Evolutionary conservation across 2,888 invertebrate species (phyloP).

Genomic region (Oegoconia quadripuncta): DNA sequence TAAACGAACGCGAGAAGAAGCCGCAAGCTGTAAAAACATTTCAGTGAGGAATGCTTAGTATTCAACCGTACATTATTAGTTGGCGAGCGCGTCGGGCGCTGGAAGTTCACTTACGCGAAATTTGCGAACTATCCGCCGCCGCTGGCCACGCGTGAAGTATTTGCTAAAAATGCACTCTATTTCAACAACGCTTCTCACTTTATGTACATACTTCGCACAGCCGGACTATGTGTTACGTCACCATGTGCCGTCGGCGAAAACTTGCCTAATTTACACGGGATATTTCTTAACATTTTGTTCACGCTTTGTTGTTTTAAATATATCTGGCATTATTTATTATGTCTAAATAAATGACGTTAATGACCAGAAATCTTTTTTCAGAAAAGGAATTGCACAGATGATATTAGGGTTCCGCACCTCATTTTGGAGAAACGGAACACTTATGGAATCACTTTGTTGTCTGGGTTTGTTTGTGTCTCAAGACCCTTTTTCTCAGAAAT

Average conservation of each 20-base stretch:
- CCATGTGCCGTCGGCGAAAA: background rate
- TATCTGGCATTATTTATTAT: no score
- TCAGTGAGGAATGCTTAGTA: constrained; percentile 37
- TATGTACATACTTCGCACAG: constrained; percentile 2
- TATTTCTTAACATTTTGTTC: no score
- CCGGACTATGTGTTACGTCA: background rate
- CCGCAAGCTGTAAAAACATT: constrained; percentile 25
- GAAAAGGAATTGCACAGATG: no score
- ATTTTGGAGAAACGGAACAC: no score
- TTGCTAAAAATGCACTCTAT: constrained; percentile 42
- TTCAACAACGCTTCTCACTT: constrained; percentile 12
- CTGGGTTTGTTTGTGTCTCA: no score
- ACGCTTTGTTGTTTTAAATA: no score
- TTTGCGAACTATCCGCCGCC: constrained; percentile 44
- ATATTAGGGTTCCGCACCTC: no score
- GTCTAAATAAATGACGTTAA: no score
- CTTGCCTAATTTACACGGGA: background rate
- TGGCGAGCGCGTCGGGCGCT: constrained; percentile 25
- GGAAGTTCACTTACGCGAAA: constrained; percentile 38
- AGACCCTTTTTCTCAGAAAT: no score
- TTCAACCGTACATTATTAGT: constrained; percentile 37
- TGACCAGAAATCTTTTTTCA: no score
- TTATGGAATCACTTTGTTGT: no score
- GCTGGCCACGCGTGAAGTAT: constrained; percentile 43
- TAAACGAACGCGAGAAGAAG: background rate